Conservation (phyloP, 1,140 invertebrate genomes). For the Eupeodes corollae region DNA sequence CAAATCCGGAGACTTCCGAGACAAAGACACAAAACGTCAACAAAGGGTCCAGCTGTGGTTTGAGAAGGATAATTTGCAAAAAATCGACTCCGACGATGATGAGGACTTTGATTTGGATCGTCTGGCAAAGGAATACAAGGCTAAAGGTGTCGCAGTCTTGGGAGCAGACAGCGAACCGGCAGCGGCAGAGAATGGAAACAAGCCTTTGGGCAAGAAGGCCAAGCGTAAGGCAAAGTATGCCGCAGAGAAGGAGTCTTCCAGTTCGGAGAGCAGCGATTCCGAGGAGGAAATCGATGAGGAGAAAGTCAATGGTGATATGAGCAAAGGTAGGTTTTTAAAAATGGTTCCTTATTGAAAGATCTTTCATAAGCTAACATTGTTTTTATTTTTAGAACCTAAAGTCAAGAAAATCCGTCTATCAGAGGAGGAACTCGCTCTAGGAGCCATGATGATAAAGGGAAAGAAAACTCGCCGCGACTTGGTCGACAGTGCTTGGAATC, state of each 20-base stretch:
- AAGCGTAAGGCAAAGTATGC: conserved; percentile 28
- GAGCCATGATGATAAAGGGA: conserved; percentile 70
- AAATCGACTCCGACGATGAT: conserved; percentile 68
- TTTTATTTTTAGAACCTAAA: conserved; percentile 22
- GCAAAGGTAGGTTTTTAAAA: conserved; percentile 11
- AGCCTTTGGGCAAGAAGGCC: conserved; percentile 26
- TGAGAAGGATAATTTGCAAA: conserved; percentile 77
- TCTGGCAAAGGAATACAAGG: conserved; percentile 58
- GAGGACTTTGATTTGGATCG: conserved; percentile 79
- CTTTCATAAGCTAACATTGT: neutral
- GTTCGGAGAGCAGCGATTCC: conserved; percentile 31
- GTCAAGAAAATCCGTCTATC: conserved; percentile 64
- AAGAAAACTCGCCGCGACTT: conserved; percentile 78
- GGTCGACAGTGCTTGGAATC: conserved; percentile 80
- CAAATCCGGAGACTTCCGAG: conserved; percentile 68
- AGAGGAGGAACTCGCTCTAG: conserved; percentile 77
- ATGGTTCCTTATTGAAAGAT: too few species aligned
- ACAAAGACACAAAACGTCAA: conserved; percentile 56
- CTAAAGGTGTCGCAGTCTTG: conserved; percentile 47
- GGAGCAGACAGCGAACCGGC: conserved; percentile 13
- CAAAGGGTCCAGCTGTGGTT: conserved; percentile 82
- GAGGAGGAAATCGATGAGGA: conserved; percentile 15
- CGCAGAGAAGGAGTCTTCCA: conserved; percentile 13
- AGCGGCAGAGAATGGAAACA: neutral
- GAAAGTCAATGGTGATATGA: conserved; percentile 13